Evolutionary conservation across 2,888 invertebrate species (phyloP), one percentile per base, ranked within the genome.

Genomic region (Fragum whitleyi): DNA sequence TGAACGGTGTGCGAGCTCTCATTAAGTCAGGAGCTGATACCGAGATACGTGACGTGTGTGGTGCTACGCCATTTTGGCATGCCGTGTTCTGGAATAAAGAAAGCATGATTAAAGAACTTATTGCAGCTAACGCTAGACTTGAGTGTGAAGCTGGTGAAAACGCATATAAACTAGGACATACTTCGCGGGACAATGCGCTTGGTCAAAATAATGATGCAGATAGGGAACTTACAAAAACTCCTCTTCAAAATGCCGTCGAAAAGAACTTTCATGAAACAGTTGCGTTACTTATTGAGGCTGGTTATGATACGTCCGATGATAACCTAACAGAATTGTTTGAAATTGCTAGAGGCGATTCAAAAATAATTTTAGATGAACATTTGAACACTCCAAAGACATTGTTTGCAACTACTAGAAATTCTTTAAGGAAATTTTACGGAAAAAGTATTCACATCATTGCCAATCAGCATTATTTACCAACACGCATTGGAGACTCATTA

Each of bases 11-110:
- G 19, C 73, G 85, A 11, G 71, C 78, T 9, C 61, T 85, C 26
- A 39, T 85, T 14, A 74, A 77, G n/a, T 74, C 79, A 14, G 85
- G 85, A 47, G 85, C 85, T 53, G 67, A 81, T 51, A 67, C 80
- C 1, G 74, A 83, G 7, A 7, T 72, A 11, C 55, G 19, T 16
- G 85, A 85, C 51, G 47, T 71, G 0, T 83, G 85, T 65, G 65
- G 42, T n/a, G 85, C 83, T 3, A 85, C 85, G 5, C 85, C 85
- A 3, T 77, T 85, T 21, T 85, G 85, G 85, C 85, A 85, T 59
- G 85, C 83, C 0, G 83, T 83, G 19, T 85, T 74, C 72, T 85
- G 85, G 85, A 83, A 85, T 29, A 83, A 83, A 29, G 76, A 74
- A 36, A 85, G 85, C 53, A 83, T 85, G 78, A 74, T 85, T 9